Evolutionary conservation across 2,113 vertebrate species (phyloP), one percentile per base, ranked within the genome.

Genomic region (Anthoscopus minutus): DNA sequence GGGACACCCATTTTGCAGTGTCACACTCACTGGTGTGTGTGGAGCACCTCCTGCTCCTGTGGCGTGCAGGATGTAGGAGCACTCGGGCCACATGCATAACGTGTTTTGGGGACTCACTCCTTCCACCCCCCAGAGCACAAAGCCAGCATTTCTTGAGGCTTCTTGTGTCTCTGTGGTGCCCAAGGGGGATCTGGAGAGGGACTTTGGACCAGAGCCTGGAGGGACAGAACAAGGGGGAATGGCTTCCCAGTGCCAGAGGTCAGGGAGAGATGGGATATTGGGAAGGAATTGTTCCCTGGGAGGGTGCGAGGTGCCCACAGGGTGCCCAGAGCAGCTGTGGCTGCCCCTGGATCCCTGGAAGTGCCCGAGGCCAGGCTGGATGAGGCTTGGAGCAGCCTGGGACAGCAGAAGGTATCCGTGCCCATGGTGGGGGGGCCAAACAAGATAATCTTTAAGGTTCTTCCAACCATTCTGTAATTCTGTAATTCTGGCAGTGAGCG

Each of bases 401-500:
- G 20, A 37, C 0, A 12, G 19, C 12, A 15, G 60, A 0, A 74
- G 20, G 7, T 18, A 23, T 44, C 24, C 45, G 28, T 67, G 45
- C 45, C 31, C 23, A n/a, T 17, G 24, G 19, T 23, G n/a, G 28
- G 16, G 37, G 13, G 4, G 12, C 3, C 38, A 58, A 27, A 61
- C 11, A 5, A 15, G 30, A 31, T 54, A n/a, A 19, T 23, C 25
- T 69, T 54, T 89, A 61, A 35, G 18, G 30, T 48, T 21, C 25
- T 40, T 76, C 35, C 31, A 27, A 35, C 11, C 47, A 48, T 48
- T 82, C 62, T 53, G 11, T 58, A 44, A 33, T 50, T 72, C 42
- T 31, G 0, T 57, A 37, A 47, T 40, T 51, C 24, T 38, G 66
- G 19, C 50, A n/a, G 3, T 2, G 22, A 64, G 44, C 0, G 0